Percentiles rank a stretch among this genome's conserved stretches.
Evolutionary conservation across 2,113 vertebrate species (phyloP).

Genomic region (Toxostoma redivivum): DNA sequence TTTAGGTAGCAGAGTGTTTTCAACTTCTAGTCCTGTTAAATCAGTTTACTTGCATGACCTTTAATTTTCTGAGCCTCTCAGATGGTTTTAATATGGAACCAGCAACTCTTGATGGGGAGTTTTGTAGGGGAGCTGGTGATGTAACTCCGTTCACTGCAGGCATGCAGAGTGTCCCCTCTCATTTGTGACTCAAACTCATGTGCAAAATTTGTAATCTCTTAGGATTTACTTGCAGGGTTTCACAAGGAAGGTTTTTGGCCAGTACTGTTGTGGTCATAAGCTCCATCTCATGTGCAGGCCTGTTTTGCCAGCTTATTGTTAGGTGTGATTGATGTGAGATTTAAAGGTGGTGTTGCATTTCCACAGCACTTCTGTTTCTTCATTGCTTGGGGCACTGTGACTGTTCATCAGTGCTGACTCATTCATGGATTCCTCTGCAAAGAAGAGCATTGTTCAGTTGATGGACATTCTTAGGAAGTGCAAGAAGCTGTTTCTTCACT

Average conservation of each 20-base stretch:
- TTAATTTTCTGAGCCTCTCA: not conserved
- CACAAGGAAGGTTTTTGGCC: not conserved
- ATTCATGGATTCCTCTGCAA: not conserved
- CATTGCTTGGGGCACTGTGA: not conserved
- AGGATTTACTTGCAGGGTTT: not conserved
- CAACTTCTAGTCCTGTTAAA: not conserved
- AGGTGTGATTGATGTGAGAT: not conserved
- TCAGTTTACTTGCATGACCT: rapidly evolving
- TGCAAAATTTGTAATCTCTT: not conserved
- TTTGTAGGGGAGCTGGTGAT: not conserved
- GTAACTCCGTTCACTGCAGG: rapidly evolving
- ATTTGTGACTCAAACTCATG: not conserved
- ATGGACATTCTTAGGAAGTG: not conserved
- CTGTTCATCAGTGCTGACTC: not conserved
- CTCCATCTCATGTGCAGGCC: not conserved
- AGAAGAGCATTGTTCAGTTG: not conserved
- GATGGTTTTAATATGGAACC: not conserved
- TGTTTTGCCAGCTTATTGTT: not conserved
- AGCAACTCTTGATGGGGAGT: not conserved
- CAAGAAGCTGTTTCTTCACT: not conserved
- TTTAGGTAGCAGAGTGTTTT: not conserved
- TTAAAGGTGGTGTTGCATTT: not conserved
- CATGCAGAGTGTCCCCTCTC: not conserved
- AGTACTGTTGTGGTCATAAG: not conserved
- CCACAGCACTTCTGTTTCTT: not conserved